Evolutionary conservation across 2,888 invertebrate genomes (phyloP).

Genomic region (Caenorhabditis sp.): DNA sequence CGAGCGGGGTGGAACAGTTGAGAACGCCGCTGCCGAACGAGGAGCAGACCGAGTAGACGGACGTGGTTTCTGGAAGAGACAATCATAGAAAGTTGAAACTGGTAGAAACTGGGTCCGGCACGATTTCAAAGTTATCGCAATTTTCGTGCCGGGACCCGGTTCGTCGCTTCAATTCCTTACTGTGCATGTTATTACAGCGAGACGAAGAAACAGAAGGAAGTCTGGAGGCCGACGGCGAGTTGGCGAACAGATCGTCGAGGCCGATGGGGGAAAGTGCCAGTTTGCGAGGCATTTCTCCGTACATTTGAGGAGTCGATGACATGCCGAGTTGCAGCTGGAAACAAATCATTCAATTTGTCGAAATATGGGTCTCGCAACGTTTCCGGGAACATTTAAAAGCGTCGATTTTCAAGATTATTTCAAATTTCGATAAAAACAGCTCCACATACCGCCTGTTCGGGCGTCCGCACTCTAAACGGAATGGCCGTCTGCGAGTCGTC

Average conservation of each 20-base stretch:
- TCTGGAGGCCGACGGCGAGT: conserved; percentile 12
- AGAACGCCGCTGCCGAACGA: conserved; percentile 56
- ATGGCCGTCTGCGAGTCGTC: conserved; percentile 43
- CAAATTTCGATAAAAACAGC: too few species aligned
- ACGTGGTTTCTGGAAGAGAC: conserved; percentile 46
- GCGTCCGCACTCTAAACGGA: conserved; percentile 41
- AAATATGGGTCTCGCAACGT: too few species aligned
- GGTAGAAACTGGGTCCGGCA: too few species aligned
- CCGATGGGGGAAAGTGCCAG: conserved; percentile 42
- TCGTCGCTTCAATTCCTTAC: too few species aligned
- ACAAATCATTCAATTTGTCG: neutral
- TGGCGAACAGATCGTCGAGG: conserved; percentile 44
- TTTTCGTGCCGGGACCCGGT: too few species aligned
- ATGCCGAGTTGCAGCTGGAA: conserved; percentile 11
- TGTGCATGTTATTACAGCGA: conserved; percentile 10
- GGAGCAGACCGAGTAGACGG: conserved; percentile 59
- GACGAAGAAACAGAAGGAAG: conserved; percentile 12
- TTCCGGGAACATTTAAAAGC: too few species aligned
- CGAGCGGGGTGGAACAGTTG: conserved; percentile 51
- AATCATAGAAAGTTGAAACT: neutral
- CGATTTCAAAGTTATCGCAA: too few species aligned
- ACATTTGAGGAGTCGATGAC: conserved; percentile 49
- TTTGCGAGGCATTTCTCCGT: conserved; percentile 26
- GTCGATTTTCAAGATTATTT: too few species aligned
- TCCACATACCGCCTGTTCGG: conserved; percentile 32